Percentiles rank a stretch among this genome's conserved stretches.
These are phyloP conservation scores for Dromococcyx pavoninus DNA, from an alignment of 2,797 vertebrate species.

Conservation along the genomic window DNA sequence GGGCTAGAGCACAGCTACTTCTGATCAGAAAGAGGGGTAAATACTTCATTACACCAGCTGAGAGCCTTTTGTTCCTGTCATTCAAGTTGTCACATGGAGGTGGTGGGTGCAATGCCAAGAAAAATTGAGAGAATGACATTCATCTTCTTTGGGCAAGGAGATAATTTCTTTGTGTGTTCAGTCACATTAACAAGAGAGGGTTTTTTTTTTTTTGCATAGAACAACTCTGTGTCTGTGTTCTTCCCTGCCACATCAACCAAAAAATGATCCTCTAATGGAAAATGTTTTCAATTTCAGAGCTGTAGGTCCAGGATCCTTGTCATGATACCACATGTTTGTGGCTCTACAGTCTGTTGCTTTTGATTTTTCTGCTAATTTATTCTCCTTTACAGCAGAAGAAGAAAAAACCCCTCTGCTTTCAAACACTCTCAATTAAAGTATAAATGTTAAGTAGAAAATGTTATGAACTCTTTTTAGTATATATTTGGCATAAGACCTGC, in stretches of 20 bases:
- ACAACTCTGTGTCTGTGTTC: neutral
- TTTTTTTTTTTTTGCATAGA: neutral
- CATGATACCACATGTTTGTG: neutral
- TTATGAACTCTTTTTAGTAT: neutral
- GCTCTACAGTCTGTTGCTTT: neutral
- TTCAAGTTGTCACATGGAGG: neutral
- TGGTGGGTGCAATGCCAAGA: neutral
- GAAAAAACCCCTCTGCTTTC: neutral
- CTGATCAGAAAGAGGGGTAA: neutral
- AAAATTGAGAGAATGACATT: neutral
- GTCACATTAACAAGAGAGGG: neutral
- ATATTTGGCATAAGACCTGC: neutral
- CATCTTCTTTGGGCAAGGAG: neutral
- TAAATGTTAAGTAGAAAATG: neutral
- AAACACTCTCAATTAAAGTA: neutral
- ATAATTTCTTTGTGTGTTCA: neutral
- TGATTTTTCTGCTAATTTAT: neutral
- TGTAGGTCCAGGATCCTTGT: neutral
- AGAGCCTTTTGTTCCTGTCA: neutral
- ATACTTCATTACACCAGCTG: accelerated
- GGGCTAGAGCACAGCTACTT: neutral
- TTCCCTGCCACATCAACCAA: neutral
- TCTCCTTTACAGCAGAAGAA: neutral
- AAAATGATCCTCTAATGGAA: neutral
- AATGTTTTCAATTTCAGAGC: neutral